Conservation (phyloP, 1,140 invertebrate species). For the Rhyacophila brunnea region DNA sequence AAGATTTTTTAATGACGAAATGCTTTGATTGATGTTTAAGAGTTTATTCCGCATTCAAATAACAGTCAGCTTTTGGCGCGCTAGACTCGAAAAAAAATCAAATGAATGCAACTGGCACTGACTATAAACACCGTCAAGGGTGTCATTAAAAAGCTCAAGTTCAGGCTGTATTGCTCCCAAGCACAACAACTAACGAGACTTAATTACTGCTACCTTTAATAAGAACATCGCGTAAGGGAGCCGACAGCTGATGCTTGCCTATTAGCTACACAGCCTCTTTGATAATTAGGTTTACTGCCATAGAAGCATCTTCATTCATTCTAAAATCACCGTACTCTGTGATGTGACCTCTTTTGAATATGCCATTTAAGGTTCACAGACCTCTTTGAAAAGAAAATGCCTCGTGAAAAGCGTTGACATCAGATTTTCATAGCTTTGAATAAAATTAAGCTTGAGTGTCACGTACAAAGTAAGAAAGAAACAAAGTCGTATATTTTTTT, state of each 20-base stretch:
- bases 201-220: slow-evolving; percentile 18
- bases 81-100: no score
- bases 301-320: slow-evolving; percentile 18
- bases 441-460: slow-evolving; percentile 12
- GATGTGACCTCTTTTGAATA: slow-evolving; percentile 15
- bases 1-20: no score
- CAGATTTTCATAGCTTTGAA: slow-evolving; percentile 6
- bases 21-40: no score
- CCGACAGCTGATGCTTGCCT: not conserved
- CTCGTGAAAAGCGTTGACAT: slow-evolving; percentile 1
- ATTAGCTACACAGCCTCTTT: slow-evolving; percentile 13
- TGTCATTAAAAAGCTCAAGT: no score
- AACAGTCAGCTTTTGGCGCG: no score
- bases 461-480: no score
- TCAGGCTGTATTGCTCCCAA: no score
- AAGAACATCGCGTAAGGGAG: slow-evolving; percentile 8
- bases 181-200: not conserved
- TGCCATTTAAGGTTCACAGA: slow-evolving; percentile 10
- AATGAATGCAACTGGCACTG: no score
- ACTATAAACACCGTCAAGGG: no score
- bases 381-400: slow-evolving; percentile 5
- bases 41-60: no score
- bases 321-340: not conserved
- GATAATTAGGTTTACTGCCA: slow-evolving; percentile 18
- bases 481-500: no score